Conservation (phyloP, 2,888 invertebrate species). For the Willowsia nigromaculata region DNA sequence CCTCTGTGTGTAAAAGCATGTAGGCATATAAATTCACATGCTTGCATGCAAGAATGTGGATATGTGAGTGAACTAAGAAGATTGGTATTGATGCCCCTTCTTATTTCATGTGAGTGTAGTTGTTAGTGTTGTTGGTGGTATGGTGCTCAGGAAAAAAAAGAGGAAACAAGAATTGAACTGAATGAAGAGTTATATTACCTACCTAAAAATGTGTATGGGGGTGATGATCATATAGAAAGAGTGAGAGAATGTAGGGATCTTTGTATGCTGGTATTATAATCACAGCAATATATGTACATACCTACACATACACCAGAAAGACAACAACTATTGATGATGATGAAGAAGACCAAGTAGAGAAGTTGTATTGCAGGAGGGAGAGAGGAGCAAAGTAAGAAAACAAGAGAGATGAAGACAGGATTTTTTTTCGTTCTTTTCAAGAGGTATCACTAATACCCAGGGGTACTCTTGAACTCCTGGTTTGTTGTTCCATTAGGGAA, state of each 20-base stretch:
- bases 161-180: constrained; percentile 28
- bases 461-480: neutral
- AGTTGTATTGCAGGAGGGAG: constrained; percentile 14
- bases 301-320: neutral
- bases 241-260: constrained; percentile 1
- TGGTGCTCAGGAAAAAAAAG: neutral
- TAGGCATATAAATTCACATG: neutral
- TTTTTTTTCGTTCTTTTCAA: neutral
- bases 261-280: neutral
- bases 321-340: neutral
- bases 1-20: neutral
- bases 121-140: neutral
- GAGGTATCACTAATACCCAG: constrained; percentile 18
- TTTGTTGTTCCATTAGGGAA: neutral
- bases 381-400: neutral
- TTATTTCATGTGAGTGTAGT: neutral
- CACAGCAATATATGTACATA: neutral
- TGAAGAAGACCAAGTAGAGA: neutral
- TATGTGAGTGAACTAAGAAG: constrained; percentile 8
- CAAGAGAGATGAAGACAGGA: neutral
- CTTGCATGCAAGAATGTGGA: neutral
- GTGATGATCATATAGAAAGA: neutral
- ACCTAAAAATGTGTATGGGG: neutral
- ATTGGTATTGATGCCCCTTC: constrained; percentile 2
- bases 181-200: neutral